Evolutionary conservation across 2,797 vertebrate species (phyloP).

Genomic region (Aldrovandia affinis): DNA sequence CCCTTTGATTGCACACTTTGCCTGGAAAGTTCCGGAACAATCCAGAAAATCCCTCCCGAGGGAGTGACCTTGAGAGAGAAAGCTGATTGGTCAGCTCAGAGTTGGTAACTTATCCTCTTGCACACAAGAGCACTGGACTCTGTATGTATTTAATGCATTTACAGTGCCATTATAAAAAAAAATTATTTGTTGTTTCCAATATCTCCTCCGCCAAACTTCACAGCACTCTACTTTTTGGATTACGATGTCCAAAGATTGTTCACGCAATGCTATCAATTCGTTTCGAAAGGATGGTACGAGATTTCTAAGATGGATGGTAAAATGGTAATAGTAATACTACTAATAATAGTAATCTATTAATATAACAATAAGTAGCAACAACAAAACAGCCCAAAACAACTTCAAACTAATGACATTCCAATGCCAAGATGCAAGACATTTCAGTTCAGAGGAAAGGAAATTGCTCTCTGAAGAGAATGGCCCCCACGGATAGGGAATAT

Average conservation of each 20-base stretch:
- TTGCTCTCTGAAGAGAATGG: conserved; percentile 69
- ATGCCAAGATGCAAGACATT: conserved; percentile 64
- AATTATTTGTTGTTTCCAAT: too few relatives aligned
- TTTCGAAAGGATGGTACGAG: conserved; percentile 54
- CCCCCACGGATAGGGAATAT: conserved; percentile 56
- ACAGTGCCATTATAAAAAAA: too few relatives aligned
- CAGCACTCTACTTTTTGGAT: neutral
- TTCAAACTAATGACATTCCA: conserved; percentile 51
- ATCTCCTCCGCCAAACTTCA: too few relatives aligned
- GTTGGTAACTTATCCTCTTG: too few relatives aligned
- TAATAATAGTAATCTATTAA: conserved; percentile 63
- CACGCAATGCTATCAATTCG: conserved; percentile 57
- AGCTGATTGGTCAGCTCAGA: neutral
- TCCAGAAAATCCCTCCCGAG: too few relatives aligned
- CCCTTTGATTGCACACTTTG: too few relatives aligned
- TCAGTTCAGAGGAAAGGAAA: conserved; percentile 68
- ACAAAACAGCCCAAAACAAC: conserved; percentile 74
- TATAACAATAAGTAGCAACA: conserved; percentile 68
- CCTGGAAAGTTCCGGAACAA: too few relatives aligned
- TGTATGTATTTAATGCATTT: too few relatives aligned
- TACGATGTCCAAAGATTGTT: neutral
- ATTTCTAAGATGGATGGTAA: conserved; percentile 42
- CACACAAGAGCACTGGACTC: too few relatives aligned
- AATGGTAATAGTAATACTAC: neutral
- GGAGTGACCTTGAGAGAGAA: neutral